A percentile compares a stretch with the other conserved stretches of the same genome.
Conservation (phyloP, 2,888 invertebrate species). For the Ormyrus pomaceus region DNA sequence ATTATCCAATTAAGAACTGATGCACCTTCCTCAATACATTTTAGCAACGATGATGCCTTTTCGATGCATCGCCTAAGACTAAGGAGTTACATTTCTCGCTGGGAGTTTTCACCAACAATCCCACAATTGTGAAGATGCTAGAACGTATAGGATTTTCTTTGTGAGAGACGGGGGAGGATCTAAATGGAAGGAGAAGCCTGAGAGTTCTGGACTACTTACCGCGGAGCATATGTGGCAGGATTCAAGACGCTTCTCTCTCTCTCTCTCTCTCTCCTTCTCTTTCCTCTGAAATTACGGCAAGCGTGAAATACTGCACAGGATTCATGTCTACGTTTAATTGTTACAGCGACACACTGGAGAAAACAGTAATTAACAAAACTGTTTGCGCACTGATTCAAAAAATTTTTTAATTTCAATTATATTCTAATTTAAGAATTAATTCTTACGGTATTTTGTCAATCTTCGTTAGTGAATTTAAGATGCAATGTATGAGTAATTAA, state of each 20-base stretch:
- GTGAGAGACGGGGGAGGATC: slow-evolving; percentile 54
- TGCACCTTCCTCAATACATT: slow-evolving; percentile 18
- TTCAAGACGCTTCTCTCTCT: slow-evolving; percentile 34
- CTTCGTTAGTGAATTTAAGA: no score
- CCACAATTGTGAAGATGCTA: slow-evolving; percentile 58
- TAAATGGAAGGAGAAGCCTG: slow-evolving; percentile 67
- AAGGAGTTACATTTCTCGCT: slow-evolving; percentile 56
- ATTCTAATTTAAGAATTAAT: neutral
- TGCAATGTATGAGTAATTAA: no score
- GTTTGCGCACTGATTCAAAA: neutral
- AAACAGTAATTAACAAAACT: neutral
- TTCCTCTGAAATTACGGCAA: slow-evolving; percentile 32
- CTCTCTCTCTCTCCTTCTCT: no score
- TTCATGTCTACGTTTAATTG: slow-evolving; percentile 24
- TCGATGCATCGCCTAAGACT: slow-evolving; percentile 63
- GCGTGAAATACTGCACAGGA: slow-evolving; percentile 30
- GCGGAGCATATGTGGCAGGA: slow-evolving; percentile 41
- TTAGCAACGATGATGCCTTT: slow-evolving; percentile 59
- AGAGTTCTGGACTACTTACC: slow-evolving; percentile 72
- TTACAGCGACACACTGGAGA: neutral
- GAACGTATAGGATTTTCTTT: slow-evolving; percentile 52
- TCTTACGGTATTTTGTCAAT: no score
- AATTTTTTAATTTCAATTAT: neutral
- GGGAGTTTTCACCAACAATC: slow-evolving; percentile 69
- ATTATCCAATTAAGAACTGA: neutral